Evolutionary conservation across 2,888 invertebrate species (phyloP).

Genomic region (Apamea crenata): DNA sequence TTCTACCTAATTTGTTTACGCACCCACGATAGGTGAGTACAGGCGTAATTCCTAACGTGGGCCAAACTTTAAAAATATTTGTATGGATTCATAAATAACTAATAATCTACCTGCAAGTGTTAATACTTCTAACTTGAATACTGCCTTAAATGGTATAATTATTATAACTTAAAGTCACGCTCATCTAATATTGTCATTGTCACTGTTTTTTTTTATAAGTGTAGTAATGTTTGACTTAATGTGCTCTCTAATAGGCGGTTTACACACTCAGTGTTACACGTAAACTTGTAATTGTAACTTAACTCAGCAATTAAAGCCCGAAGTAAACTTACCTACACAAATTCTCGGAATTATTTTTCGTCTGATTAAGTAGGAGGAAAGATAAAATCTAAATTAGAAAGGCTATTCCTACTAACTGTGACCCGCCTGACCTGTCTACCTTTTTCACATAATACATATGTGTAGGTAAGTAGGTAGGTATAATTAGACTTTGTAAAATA

Average conservation of each 20-base stretch:
- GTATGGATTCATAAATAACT: too few relatives aligned
- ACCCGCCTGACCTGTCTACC: conserved; percentile 34
- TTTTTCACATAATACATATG: conserved; percentile 2
- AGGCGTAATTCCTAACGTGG: too few relatives aligned
- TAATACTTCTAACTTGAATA: conserved; percentile 1
- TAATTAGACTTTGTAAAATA: not conserved
- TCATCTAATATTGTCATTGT: conserved; percentile 66
- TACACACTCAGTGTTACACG: conserved; percentile 60
- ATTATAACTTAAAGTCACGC: conserved; percentile 61
- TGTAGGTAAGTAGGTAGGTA: not conserved
- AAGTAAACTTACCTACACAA: conserved; percentile 19
- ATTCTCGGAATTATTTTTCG: conserved; percentile 71
- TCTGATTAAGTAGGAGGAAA: conserved; percentile 60
- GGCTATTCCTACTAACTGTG: conserved; percentile 38
- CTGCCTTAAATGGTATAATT: conserved; percentile 12
- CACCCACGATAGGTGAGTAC: not conserved
- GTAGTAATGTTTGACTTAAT: conserved; percentile 64
- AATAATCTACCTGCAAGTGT: not conserved
- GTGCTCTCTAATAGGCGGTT: conserved; percentile 66
- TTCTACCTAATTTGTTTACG: too few relatives aligned
- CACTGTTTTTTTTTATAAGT: conserved; percentile 64
- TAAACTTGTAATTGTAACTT: conserved; percentile 68
- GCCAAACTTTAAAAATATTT: not conserved
- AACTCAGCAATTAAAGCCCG: conserved; percentile 68
- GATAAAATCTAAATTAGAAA: conserved; percentile 69